Conservation (phyloP, 2,113 vertebrate genomes). For the Pongo abelii region DNA sequence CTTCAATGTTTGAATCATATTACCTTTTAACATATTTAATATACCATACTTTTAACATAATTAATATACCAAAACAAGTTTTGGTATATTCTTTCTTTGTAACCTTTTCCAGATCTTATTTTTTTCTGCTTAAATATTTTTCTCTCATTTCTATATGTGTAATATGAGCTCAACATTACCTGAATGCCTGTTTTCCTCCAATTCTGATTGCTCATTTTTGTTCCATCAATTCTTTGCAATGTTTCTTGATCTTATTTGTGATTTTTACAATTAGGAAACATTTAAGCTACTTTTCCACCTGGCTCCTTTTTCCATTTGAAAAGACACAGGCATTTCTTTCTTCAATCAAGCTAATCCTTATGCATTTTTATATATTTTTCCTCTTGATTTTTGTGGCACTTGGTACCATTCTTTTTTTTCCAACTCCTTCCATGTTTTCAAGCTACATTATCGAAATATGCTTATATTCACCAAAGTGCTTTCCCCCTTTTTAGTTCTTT, state of each 20-base stretch:
- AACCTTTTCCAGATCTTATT: not conserved
- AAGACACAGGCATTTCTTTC: not conserved
- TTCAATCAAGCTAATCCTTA: not conserved
- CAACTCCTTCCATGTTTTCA: not conserved
- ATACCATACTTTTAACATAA: too few relatives aligned
- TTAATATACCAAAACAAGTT: not conserved
- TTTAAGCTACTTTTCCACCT: conserved; percentile 44
- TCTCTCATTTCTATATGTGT: not conserved
- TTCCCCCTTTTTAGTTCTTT: not conserved
- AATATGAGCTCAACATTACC: not conserved
- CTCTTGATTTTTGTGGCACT: not conserved
- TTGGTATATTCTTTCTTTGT: not conserved
- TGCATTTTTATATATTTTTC: conserved; percentile 14
- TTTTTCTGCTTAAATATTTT: not conserved
- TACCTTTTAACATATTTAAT: not conserved
- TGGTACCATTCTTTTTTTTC: not conserved
- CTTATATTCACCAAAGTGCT: not conserved
- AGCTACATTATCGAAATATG: not conserved
- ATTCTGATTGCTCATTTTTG: not conserved
- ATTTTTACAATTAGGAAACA: conserved; percentile 26
- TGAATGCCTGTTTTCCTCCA: conserved; percentile 8
- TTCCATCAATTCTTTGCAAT: not conserved
- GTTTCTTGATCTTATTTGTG: conserved; percentile 36
- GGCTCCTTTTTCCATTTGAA: conserved; percentile 42
- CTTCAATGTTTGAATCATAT: not conserved